Base-by-base conservation (phyloP, 1,140 invertebrate species). In the Apis dorsata region DNA sequence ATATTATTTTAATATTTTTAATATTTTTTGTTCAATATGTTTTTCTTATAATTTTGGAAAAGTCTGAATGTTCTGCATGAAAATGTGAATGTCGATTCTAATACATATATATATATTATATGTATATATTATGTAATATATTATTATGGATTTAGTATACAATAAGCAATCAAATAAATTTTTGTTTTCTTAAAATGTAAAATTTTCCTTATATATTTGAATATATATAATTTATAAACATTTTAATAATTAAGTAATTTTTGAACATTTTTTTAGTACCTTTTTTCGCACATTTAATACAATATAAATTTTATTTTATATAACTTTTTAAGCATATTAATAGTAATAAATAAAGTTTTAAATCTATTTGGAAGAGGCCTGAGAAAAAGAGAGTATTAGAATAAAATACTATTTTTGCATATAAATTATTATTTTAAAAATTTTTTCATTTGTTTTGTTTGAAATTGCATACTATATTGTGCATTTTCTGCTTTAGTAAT, bases 401-500 rank as follows among this genome's bases (percentile, higher is more conserved):
- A 57, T 68, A 57, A 24, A 51, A 28, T 65, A 75, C 19, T 72
- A 55, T 28, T 59, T 76, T 63, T 53, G 10, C 3, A 53, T 12
- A 11, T 24, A 34, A 49, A 66, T 62, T 63, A 86, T 94, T 95
- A 95, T 91, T 96, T 95, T n/a, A 96, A 86, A 85, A 96, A 94
- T 76, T 94, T 94, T 79, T 95, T 95, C 95, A 97, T 96, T 91
- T 97, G 95, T 89, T 96, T 96, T n/a, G 95, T 96, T 90, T 97
- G 96, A 87, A 95, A 93, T 11, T 94, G 91, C 95, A 97, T 95
- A 65, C 96, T 95, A 49, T 94, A 92, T 85, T 96, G 94, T 19
- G 96, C 96, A 70, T 95, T 95, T 70, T 97, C 96, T 12, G 96
- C 96, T 89, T 96, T 96, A 13, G 93, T 92, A 19, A 97, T 94